Conservation (phyloP, 37 sponge, comb jelly and placozoan species). For the Halisarca cf. caerulea region DNA sequence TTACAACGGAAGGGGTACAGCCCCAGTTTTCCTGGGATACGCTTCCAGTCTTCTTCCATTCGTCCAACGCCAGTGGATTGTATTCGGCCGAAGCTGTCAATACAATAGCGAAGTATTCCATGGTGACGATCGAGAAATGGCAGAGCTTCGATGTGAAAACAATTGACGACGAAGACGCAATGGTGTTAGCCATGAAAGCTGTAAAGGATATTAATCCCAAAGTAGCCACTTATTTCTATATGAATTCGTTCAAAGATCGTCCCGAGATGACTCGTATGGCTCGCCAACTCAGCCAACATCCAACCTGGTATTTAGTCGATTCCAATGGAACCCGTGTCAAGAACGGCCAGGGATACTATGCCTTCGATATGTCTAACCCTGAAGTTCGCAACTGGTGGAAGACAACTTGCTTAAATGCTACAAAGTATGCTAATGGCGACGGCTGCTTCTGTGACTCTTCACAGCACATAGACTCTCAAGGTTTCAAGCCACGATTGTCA, state of each 20-base stretch:
- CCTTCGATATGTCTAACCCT: conserved; percentile 32
- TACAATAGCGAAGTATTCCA: conserved; percentile 33
- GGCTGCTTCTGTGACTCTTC: conserved; percentile 63
- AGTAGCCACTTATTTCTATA: background rate
- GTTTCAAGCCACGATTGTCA: conserved; percentile 15
- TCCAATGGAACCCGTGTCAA: conserved; percentile 4
- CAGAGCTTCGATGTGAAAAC: conserved; percentile 28
- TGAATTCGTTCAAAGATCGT: conserved; percentile 22
- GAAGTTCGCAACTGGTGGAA: conserved; percentile 37
- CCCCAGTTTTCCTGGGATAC: conserved; percentile 66
- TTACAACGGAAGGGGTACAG: too few species aligned
- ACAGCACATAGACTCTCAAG: background rate
- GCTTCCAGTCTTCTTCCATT: conserved; percentile 54
- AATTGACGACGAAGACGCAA: conserved; percentile 41
- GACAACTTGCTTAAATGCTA: conserved; percentile 37
- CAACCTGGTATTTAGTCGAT: conserved; percentile 20
- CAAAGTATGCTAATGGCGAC: conserved; percentile 2
- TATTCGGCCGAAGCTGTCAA: conserved; percentile 29
- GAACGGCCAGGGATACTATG: background rate
- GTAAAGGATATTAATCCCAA: conserved; percentile 29
- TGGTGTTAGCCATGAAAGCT: conserved; percentile 25
- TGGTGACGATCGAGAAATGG: conserved; percentile 59
- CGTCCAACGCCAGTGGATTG: conserved; percentile 43
- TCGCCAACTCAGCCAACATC: conserved; percentile 12
- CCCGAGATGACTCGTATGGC: conserved; percentile 41